phyloP scores from a whole-genome alignment of 2,113 vertebrate species.

The Passer domesticus region DNA sequence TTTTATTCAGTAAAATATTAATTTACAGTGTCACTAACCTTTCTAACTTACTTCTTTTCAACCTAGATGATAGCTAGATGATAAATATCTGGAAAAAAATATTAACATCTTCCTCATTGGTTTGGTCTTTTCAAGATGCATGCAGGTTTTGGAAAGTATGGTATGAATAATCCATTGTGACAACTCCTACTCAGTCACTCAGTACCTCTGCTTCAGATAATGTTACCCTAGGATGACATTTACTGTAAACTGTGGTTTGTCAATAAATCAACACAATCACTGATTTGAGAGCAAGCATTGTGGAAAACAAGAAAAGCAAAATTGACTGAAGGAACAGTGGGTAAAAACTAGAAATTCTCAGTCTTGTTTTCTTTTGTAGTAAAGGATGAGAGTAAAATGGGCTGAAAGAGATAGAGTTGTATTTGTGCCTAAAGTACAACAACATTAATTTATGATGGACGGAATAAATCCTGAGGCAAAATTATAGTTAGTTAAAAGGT shows the following conservation, averaged over 20 bases:
- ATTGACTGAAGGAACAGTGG: background rate
- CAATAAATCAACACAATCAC: background rate
- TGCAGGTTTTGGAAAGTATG: background rate
- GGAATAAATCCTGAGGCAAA: background rate
- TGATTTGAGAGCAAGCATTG: background rate
- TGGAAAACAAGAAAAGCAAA: background rate
- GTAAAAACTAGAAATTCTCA: background rate
- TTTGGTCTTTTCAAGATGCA: background rate
- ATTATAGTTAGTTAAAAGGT: background rate
- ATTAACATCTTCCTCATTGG: accelerated
- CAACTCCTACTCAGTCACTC: background rate
- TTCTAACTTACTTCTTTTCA: background rate
- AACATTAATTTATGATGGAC: background rate
- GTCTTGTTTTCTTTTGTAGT: background rate
- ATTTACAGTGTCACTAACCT: background rate
- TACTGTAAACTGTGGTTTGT: conserved; percentile 21
- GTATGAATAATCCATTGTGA: conserved; percentile 7
- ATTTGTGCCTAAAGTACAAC: background rate
- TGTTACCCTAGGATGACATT: background rate
- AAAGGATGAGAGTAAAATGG: background rate
- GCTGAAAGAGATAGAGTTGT: background rate
- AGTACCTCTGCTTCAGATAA: background rate
- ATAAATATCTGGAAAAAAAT: background rate
- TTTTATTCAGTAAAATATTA: background rate
- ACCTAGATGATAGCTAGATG: background rate